Conservation (phyloP, 2,797 vertebrate genomes). For the Balearica regulorum region DNA sequence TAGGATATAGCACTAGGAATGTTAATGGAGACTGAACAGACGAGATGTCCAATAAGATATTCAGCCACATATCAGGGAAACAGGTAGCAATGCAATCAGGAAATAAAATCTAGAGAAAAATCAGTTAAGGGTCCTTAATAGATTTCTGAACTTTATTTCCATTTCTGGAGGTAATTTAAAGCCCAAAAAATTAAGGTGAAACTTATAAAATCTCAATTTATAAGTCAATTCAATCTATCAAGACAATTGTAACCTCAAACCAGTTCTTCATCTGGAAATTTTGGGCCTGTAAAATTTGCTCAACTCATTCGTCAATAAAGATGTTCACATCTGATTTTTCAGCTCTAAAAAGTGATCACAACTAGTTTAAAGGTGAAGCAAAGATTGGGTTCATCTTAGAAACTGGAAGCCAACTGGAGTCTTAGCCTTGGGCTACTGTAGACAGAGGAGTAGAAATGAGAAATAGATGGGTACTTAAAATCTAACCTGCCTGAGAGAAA, state of each 20-base stretch:
- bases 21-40: not conserved
- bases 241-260: not conserved
- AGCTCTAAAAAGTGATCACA: not conserved
- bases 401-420: not conserved
- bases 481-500: not conserved
- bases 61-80: not conserved
- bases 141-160: not conserved
- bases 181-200: not conserved
- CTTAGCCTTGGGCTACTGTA: not conserved
- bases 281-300: not conserved
- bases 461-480: not conserved
- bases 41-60: not conserved
- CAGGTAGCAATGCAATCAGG: not conserved
- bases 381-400: not conserved
- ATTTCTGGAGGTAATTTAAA: not conserved
- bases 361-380: not conserved
- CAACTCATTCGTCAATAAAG: not conserved
- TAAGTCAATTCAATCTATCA: not conserved
- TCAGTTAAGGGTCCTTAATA: not conserved
- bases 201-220: not conserved
- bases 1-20: not conserved
- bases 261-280: not conserved
- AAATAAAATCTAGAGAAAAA: not conserved
- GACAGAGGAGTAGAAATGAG: not conserved
- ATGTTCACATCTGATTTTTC: not conserved